These are phyloP conservation scores for Gila orcuttii DNA, from an alignment of 2,113 vertebrate species.

Conservation along the genomic window DNA sequence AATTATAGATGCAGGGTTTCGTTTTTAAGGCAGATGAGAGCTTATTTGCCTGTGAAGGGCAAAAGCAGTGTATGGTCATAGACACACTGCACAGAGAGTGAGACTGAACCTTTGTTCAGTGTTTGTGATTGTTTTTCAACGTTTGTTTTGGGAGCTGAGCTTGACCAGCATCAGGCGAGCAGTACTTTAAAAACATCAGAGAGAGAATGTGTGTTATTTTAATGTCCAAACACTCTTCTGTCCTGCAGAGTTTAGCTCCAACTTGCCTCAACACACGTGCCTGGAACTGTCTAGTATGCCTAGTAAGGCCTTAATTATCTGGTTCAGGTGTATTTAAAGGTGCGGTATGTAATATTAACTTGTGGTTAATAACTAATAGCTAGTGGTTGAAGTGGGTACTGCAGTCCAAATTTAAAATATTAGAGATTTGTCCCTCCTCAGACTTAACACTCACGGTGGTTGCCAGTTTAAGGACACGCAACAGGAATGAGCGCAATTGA, in stretches of 20 bases:
- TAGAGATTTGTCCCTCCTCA: background rate
- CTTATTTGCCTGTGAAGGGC: constrained; percentile 56
- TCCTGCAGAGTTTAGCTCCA: no score
- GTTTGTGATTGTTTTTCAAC: constrained; percentile 31
- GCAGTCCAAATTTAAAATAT: background rate
- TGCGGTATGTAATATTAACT: background rate
- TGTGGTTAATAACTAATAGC: no score
- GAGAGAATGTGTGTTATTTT: background rate
- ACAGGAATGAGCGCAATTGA: no score
- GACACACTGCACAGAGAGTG: background rate
- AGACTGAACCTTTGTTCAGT: constrained; percentile 12
- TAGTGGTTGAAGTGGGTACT: background rate
- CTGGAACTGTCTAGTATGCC: no score
- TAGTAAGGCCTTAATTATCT: no score
- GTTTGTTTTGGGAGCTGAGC: constrained; percentile 39
- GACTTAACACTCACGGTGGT: no score
- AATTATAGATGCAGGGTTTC: constrained; percentile 54
- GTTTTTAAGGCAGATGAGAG: constrained; percentile 55
- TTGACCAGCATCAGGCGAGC: constrained; percentile 22
- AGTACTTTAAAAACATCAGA: background rate
- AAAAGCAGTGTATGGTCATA: constrained; percentile 25
- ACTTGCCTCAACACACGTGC: no score
- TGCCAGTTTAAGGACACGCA: no score
- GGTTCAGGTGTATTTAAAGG: background rate
- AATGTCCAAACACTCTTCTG: background rate